Base-by-base conservation (phyloP, 2,888 invertebrate genomes). In the Stramonita haemastoma region DNA sequence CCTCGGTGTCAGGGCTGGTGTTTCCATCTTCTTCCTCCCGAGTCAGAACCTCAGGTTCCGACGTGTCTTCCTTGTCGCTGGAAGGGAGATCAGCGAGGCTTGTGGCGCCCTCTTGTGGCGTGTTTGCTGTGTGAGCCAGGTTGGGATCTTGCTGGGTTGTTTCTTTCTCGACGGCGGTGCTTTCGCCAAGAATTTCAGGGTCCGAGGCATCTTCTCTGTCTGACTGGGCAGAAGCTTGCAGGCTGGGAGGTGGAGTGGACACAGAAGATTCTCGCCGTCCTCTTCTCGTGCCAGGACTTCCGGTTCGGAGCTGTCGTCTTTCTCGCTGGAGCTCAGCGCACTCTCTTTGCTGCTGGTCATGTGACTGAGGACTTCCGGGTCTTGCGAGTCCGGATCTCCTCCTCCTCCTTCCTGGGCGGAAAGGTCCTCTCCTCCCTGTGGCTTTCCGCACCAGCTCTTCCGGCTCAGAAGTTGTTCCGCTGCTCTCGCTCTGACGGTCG, bases 221-320 rank as follows among this genome's bases (percentile, higher is more conserved):
- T n/a, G n/a, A n/a, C n/a, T n/a, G n/a, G n/a, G n/a, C n/a, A 13
- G 19, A 6, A 36, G 2, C 32, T 6, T 1, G 15, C 32, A 79
- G 15, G 77, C 32, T 2, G n/a, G 73, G 77, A 77, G 29, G 77
- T 32, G 32, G 46, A 8, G 8, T 8, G 8, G 46, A 46, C 46
- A 46, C 70, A 26, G 70, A 22, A 70, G 32, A 29, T 79, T 32
- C 77, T 79, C 19, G 29, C 32, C 46, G 17, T 46, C 84, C 4
- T 29, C 56, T 29, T 81, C 83, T 26, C n/a, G 32, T 4, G 32
- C 5, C 22, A 88, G 34, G 32, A 88, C 60, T 56, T 88, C 88
- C 2, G 88, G 81, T 17, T 88, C 88, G 19, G 88, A 88, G 32
- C 29, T n/a, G 34, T 79, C 87, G 46, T 46, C 46, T 66, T 70